Percentiles rank a stretch among this genome's conserved stretches.
Conservation (phyloP, 2,797 vertebrate genomes). For the Mus caroli region DNA sequence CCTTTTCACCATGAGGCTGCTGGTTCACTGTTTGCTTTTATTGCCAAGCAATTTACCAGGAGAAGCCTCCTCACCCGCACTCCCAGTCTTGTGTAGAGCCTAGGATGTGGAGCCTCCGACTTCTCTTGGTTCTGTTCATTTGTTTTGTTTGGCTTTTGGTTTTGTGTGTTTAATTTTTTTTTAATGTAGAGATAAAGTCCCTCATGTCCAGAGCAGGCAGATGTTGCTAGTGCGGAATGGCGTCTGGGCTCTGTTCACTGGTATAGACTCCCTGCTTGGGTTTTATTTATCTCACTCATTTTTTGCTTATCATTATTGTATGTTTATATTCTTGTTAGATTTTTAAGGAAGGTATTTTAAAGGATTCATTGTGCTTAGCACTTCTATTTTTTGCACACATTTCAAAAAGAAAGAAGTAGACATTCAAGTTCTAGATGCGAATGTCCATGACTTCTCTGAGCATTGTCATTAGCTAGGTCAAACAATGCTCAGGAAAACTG, state of each 20-base stretch:
- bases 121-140: not conserved
- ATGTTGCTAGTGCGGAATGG: not conserved
- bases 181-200: not conserved
- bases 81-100: fast-evolving
- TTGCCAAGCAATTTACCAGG: not conserved
- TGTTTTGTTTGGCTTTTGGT: not conserved
- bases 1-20: not conserved
- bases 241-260: not conserved
- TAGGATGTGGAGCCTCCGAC: not conserved
- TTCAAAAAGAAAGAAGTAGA: not conserved
- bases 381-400: not conserved
- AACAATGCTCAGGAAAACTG: not conserved
- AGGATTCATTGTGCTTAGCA: not conserved
- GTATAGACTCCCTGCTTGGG: not conserved
- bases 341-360: not conserved
- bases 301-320: not conserved
- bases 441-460: not conserved
- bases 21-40: not conserved
- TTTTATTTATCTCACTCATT: not conserved
- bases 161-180: not conserved
- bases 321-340: not conserved
- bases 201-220: not conserved
- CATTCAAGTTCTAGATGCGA: not conserved
- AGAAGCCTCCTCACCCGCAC: not conserved
- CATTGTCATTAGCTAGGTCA: not conserved